These are phyloP conservation scores for Cataglyphis livida DNA, from an alignment of 2,888 invertebrate species.

Conservation along the genomic window DNA sequence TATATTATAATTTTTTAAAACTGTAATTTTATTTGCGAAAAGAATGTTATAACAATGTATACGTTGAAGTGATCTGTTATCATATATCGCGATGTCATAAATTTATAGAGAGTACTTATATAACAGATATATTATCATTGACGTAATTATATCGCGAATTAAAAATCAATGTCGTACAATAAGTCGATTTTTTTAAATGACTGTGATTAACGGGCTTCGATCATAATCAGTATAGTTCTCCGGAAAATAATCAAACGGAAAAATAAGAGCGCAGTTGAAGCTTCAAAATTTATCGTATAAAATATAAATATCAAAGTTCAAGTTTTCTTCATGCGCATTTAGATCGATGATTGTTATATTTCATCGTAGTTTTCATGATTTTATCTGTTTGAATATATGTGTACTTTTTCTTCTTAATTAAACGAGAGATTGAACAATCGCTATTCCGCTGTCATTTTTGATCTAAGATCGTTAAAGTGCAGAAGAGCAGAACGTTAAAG, in stretches of 20 bases:
- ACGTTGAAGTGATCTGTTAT: neutral
- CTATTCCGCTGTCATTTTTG: conserved; percentile 16
- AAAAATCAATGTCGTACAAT: conserved; percentile 16
- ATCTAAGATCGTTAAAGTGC: conserved; percentile 30
- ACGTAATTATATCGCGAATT: conserved; percentile 26
- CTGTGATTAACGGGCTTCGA: conserved; percentile 16
- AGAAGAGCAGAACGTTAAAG: conserved; percentile 30
- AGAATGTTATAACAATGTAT: neutral
- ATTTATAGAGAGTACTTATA: conserved; percentile 28
- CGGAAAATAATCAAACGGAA: neutral
- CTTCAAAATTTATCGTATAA: neutral
- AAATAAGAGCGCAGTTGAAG: neutral
- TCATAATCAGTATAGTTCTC: neutral
- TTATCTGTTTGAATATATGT: neutral
- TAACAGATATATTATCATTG: conserved; percentile 16
- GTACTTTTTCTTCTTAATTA: neutral
- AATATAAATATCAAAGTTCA: neutral
- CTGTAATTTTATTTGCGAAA: neutral
- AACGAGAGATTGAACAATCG: conserved; percentile 12
- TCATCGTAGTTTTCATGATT: neutral
- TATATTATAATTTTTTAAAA: neutral
- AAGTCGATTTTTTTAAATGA: conserved; percentile 40
- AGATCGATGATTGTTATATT: neutral
- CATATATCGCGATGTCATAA: conserved; percentile 9
- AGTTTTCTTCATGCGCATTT: neutral